Evolutionary conservation across 2,797 vertebrate genomes (phyloP).

Genomic region (Pseudomugil tenellus): DNA sequence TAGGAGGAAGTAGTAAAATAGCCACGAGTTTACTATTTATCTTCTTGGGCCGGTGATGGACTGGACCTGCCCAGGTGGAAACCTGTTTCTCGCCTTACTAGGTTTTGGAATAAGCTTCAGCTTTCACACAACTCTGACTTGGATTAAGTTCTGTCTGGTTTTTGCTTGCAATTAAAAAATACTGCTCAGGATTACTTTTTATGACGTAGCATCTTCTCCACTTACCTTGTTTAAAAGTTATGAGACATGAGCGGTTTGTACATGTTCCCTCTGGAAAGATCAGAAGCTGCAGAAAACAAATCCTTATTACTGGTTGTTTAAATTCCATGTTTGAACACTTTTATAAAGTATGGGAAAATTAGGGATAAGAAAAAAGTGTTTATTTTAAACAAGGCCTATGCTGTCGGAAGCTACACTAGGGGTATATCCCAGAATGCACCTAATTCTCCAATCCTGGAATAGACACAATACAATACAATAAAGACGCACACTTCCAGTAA

Average conservation of each 20-base stretch:
- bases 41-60: background rate
- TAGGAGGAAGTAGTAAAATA: background rate
- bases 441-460: no score
- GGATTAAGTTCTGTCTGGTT: background rate
- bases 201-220: constrained; percentile 1
- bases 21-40: background rate
- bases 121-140: no score
- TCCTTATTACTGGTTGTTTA: constrained; percentile 18
- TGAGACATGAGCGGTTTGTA: constrained; percentile 97
- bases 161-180: background rate
- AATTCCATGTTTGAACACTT: background rate
- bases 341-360: background rate
- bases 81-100: no score
- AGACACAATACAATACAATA: no score
- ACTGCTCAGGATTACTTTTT: background rate
- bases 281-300: constrained; percentile 84
- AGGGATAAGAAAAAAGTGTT: no score
- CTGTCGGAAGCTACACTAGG: no score
- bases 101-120: no score
- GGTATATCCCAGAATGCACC: no score
- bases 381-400: no score
- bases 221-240: constrained; percentile 98
- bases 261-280: constrained; percentile 98
- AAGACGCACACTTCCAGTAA: no score
- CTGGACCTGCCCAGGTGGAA: no score